Evolutionary conservation across 1,140 invertebrate species (phyloP).

Genomic region (Drosophila obscura): DNA sequence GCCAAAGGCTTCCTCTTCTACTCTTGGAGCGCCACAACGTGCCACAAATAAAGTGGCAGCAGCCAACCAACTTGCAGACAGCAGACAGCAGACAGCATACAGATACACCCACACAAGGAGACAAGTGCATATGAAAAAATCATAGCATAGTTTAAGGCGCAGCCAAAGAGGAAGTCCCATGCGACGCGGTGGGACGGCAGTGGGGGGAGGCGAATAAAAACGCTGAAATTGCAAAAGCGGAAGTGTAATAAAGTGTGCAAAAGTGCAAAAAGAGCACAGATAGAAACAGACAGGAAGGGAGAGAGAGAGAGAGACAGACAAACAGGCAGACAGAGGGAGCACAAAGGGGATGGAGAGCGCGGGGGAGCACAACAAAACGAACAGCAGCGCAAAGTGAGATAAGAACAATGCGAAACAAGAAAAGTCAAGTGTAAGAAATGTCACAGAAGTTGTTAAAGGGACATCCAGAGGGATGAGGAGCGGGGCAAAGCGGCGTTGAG

Average conservation of each 20-base stretch:
- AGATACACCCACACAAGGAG: slow-evolving; percentile 8
- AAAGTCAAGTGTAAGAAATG: slow-evolving; percentile 64
- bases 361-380: not conserved
- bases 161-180: not conserved
- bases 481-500: not conserved
- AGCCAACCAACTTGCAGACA: slow-evolving; percentile 20
- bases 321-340: too few species aligned
- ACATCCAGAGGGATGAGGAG: not conserved
- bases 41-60: slow-evolving; percentile 69
- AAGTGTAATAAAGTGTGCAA: slow-evolving; percentile 70
- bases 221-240: slow-evolving; percentile 63
- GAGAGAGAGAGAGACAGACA: not conserved
- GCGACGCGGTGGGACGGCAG: not conserved
- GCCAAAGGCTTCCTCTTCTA: slow-evolving; percentile 34
- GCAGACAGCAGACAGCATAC: slow-evolving; percentile 18
- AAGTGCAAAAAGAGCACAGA: slow-evolving; percentile 47
- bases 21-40: not conserved
- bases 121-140: slow-evolving; percentile 61
- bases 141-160: slow-evolving; percentile 68
- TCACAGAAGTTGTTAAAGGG: slow-evolving; percentile 31
- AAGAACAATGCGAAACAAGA: slow-evolving; percentile 54
- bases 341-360: too few species aligned
- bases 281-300: slow-evolving; percentile 1
- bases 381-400: slow-evolving; percentile 20
- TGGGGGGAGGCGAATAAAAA: slow-evolving; percentile 2